Evolutionary conservation across 1,140 invertebrate genomes (phyloP), one percentile per base, ranked within the genome.

Genomic region (Condylostylus longicornis): DNA sequence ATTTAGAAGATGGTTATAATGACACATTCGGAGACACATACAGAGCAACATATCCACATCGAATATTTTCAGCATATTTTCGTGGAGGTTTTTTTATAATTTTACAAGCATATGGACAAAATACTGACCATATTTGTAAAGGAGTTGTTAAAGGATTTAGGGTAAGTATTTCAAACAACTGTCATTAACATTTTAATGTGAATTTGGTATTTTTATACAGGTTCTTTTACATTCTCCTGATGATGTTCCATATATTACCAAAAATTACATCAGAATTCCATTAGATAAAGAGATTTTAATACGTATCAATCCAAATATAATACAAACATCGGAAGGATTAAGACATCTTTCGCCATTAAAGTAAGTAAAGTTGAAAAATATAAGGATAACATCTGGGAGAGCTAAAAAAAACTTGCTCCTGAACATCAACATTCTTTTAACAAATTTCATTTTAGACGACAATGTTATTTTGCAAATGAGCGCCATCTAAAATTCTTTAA

Each of bases 111-210:
- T 71, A 66, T 32, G 53, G 65, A 39, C 54, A 66, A 18, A 72
- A 79, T 52, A 51, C 75, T 18, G 75, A 79, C 53, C 77, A 73
- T 48, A 58, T 75, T 9, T 79, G 75, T 45, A 64, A 66, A 33
- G 75, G 75, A 8, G 70, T 75, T 0, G 72, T 77, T 3, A 73
- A 76, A 59, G 75, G 76, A 8, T 78, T 74, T 47, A 77, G n/a
- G n/a, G n/a, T n/a, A n/a, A n/a, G n/a, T n/a, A n/a, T n/a, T n/a
- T n/a, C n/a, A n/a, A n/a, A n/a, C n/a, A n/a, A n/a, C n/a, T n/a
- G n/a, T n/a, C n/a, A n/a, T n/a, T n/a, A n/a, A n/a, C n/a, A n/a
- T n/a, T n/a, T n/a, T n/a, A n/a, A n/a, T n/a, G n/a, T n/a, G n/a
- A n/a, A n/a, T n/a, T n/a, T n/a, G n/a, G n/a, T n/a, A n/a, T n/a